A percentile compares a stretch with the other conserved stretches of the same genome.
Conservation (phyloP, 2,113 vertebrate genomes). For the Indicator indicator region DNA sequence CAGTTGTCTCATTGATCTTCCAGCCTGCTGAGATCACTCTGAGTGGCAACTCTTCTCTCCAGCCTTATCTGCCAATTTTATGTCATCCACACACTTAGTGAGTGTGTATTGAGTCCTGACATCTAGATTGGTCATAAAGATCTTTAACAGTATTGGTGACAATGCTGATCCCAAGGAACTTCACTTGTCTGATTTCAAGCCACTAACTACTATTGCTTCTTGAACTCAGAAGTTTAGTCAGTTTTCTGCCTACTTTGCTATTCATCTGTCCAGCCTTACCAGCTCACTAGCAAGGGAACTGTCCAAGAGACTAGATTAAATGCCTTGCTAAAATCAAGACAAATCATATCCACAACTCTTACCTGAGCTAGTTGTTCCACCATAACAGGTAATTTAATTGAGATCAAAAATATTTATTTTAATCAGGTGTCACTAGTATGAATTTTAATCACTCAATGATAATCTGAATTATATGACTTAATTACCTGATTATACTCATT, state of each 20-base stretch:
- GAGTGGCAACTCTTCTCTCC: not conserved
- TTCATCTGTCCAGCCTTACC: not conserved
- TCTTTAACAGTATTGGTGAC: not conserved
- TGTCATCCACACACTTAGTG: not conserved
- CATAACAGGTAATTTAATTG: not conserved
- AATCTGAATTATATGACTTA: constrained; percentile 46
- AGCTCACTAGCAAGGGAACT: not conserved
- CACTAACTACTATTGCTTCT: not conserved
- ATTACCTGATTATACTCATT: constrained; percentile 53
- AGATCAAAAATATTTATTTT: constrained; percentile 47
- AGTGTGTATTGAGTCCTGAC: not conserved
- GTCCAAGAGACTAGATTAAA: not conserved
- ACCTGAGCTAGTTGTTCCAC: not conserved
- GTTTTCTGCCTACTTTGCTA: not conserved
- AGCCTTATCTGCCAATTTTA: not conserved
- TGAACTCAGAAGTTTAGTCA: not conserved
- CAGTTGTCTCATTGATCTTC: not conserved
- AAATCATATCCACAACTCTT: not conserved
- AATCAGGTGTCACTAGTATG: constrained; percentile 36
- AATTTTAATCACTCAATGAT: constrained; percentile 52
- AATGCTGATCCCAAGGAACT: not conserved
- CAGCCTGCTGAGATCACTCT: not conserved
- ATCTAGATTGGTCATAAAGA: not conserved
- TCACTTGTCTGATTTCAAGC: not conserved
- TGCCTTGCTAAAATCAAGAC: not conserved